Evolutionary conservation across 1,140 invertebrate species (phyloP).

Genomic region (Hycleus cichorii): DNA sequence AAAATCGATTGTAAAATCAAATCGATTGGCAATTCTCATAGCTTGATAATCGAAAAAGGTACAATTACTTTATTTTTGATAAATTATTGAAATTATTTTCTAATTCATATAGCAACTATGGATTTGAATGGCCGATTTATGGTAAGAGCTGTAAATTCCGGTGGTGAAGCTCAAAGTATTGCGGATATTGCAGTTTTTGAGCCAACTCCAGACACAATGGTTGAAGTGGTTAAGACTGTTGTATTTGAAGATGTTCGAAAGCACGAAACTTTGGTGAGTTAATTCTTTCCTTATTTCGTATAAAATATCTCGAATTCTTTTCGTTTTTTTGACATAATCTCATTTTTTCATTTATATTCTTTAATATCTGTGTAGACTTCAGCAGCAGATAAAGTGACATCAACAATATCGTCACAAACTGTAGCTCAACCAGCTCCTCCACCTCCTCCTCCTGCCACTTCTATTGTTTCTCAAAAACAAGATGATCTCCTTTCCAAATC

Average conservation of each 20-base stretch:
- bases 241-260: conserved; percentile 51
- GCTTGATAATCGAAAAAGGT: conserved; percentile 65
- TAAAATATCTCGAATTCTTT: conserved; percentile 1
- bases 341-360: conserved; percentile 18
- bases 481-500: conserved; percentile 21
- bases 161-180: conserved; percentile 68
- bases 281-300: conserved; percentile 5
- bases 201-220: conserved; percentile 58
- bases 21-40: conserved; percentile 58
- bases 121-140: conserved; percentile 55
- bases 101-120: too few species aligned
- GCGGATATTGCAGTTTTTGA: conserved; percentile 70
- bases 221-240: conserved; percentile 59
- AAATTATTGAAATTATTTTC: too few species aligned
- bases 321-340: conserved; percentile 11
- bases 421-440: conserved; percentile 2
- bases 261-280: conserved; percentile 39
- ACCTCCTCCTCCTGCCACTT: conserved; percentile 14
- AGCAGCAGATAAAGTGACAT: conserved; percentile 33
- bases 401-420: conserved; percentile 21
- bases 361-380: conserved; percentile 25
- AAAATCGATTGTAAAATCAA: conserved; percentile 46
- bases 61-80: conserved; percentile 4
- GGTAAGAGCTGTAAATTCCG: conserved; percentile 62
- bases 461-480: conserved; percentile 14